phyloP scores from a whole-genome alignment of 2,888 invertebrate genomes.

The Meiosimyza decipiens region DNA sequence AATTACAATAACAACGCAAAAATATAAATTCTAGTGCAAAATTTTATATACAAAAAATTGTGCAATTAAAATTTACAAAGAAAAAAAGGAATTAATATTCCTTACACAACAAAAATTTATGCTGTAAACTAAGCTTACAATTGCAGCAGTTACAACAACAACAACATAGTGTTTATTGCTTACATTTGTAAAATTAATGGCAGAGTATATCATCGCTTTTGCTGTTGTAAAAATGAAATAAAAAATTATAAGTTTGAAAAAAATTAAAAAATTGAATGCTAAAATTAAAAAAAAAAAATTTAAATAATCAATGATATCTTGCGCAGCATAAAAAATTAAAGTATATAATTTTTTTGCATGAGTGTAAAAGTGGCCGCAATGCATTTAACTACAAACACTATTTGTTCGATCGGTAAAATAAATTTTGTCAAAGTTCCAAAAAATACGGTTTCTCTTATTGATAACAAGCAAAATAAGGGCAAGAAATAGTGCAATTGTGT shows the following conservation, averaged over 20 bases:
- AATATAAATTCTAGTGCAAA: not conserved
- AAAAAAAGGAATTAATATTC: conserved; percentile 15
- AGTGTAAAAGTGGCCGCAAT: not conserved
- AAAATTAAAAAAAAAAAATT: not conserved
- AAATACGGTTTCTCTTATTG: not conserved
- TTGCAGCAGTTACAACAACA: too few relatives aligned
- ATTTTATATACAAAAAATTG: conserved; percentile 9
- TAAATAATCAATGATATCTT: not conserved
- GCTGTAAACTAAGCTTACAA: conserved; percentile 6
- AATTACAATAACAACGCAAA: not conserved
- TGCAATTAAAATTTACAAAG: not conserved
- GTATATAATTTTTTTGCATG: too few relatives aligned
- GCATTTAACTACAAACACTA: conserved; percentile 5
- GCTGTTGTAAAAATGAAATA: conserved; percentile 2
- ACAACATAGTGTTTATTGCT: too few relatives aligned
- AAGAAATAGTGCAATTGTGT: not conserved
- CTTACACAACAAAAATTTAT: conserved; percentile 3
- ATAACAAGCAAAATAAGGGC: too few relatives aligned
- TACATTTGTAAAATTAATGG: too few relatives aligned
- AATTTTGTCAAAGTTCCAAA: conserved; percentile 21
- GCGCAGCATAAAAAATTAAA: too few relatives aligned
- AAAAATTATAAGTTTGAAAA: not conserved
- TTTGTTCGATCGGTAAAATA: not conserved
- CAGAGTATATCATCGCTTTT: too few relatives aligned
- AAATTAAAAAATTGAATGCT: not conserved